Conservation (phyloP, 2,888 invertebrate genomes). For the Crossocerus cetratus region DNA sequence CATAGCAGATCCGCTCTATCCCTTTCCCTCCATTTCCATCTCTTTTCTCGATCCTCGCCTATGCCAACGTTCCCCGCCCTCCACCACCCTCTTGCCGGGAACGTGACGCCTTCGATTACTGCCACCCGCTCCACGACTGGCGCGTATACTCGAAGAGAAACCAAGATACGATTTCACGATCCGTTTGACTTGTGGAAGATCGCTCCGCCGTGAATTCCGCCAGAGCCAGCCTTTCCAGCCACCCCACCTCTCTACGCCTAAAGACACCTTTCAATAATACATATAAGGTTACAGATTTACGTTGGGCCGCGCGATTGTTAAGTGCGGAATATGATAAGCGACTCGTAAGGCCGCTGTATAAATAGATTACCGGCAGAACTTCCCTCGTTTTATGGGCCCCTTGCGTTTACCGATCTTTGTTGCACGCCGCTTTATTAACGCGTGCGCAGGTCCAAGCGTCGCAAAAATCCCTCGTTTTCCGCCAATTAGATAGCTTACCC, state of each 20-base stretch:
- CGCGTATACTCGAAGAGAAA: slow-evolving; percentile 25
- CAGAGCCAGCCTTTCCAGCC: no score
- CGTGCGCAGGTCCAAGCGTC: no score
- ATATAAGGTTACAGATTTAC: slow-evolving; percentile 36
- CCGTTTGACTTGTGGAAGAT: slow-evolving; percentile 35
- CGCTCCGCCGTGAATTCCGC: slow-evolving; percentile 20
- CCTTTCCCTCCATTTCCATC: slow-evolving; percentile 25
- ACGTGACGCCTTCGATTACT: no score
- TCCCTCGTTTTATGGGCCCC: no score
- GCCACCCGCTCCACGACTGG: slow-evolving; percentile 2
- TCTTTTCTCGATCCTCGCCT: neutral
- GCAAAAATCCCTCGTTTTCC: no score
- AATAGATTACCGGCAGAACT: no score
- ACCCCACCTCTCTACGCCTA: neutral
- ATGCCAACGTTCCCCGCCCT: slow-evolving; percentile 6
- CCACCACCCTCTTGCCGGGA: slow-evolving; percentile 8
- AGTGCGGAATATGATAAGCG: neutral
- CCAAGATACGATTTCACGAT: slow-evolving; percentile 53
- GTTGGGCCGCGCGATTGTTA: slow-evolving; percentile 7
- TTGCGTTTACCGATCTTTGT: no score
- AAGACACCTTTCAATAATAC: slow-evolving; percentile 33
- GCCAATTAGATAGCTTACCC: no score
- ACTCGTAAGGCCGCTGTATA: no score
- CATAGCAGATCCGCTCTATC: slow-evolving; percentile 21
- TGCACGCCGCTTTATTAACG: no score